Evolutionary conservation across 2,113 vertebrate genomes (phyloP), one percentile per base, ranked within the genome.

Genomic region (Macrotis lagotis): DNA sequence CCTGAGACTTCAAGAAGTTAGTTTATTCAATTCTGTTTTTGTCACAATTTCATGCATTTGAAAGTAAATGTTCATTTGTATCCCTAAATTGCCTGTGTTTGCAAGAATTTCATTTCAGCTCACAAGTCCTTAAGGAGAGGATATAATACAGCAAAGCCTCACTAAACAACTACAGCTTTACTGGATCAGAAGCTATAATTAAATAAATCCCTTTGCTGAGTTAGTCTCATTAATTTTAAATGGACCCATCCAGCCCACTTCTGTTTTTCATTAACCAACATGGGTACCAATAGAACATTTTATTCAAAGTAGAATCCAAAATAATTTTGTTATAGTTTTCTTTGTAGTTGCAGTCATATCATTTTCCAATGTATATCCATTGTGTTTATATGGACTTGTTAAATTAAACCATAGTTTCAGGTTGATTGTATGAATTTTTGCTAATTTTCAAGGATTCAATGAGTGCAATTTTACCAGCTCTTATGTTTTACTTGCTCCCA

Each of bases 161-260:
- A 93, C 50, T 91, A 92, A 96, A 37, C 7, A 96, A 94, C 90
- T 94, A 28, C 92, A 95, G 94, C 74, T 96, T 97, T 92, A 90
- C 95, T 92, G 83, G 95, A 93, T 53, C 93, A 97, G n/a, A 97
- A 97, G 48, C 44, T 90, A 55, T 92, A 88, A 97, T 91, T 66
- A 97, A 74, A 96, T 97, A 94, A 97, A 96, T 96, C 55, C 96
- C 94, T 92, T 93, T 93, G 89, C 48, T 92, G 53, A 96, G 95
- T 96, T 92, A 95, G 83, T 37, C 90, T 97, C 93, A 97, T 97
- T 96, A 97, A 96, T 97, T 95, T 95, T 95, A 97, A 97, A 95
- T 92, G 91, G 51, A 95, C 74, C 90, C 96, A 96, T 94, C 93
- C 95, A 95, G 59, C 48, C 92, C 93, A 97, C 55, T 97, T 97